Evolutionary conservation across 2,888 invertebrate genomes (phyloP), one percentile per base, ranked within the genome.

Genomic region (Conomelus anceps): DNA sequence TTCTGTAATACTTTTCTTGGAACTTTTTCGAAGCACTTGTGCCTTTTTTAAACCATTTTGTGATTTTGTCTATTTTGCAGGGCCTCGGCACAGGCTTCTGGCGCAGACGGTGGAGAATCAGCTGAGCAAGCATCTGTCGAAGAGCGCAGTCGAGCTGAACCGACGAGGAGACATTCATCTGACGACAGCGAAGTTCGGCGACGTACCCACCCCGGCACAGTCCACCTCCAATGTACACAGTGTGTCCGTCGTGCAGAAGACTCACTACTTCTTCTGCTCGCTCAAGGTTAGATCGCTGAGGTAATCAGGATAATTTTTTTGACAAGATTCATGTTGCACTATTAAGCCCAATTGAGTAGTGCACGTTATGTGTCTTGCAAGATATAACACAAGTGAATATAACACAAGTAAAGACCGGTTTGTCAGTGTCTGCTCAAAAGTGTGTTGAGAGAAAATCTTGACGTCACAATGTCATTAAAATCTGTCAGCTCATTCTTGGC

Each of bases 231-330:
- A 91, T 84, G 92, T 92, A 85, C 96, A 96, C 90, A 89, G 89
- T 34, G 94, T 96, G 22, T 96, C 96, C 84, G 97, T 97, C 87
- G 96, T 97, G 88, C 97, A 97, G 93, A 95, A 96, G 92, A 97
- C 97, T 0, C 97, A 97, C 92, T 96, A 96, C 91, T 97, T 97
- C 93, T 97, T 97, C 93, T 96, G 96, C 91, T 97, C 97, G 92
- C 94, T 97, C 89, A 97, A 96, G 94, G 96, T 96, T 93, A 93
- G 92, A 87, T 89, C 26, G 20, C 34, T 34, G 90, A 89, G 89
- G 89, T 89, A 90, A 89, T 88, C 90, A 86, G 88, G 84, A 86
- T 86, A 22, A 84, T n/a, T 63, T 63, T n/a, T 63, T n/a, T 63
- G 63, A 63, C 63, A 63, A 63, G 63, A 63, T 63, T 63, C 63